phyloP scores from a whole-genome alignment of 2,113 vertebrate species.

The Bettongia penicillata region DNA sequence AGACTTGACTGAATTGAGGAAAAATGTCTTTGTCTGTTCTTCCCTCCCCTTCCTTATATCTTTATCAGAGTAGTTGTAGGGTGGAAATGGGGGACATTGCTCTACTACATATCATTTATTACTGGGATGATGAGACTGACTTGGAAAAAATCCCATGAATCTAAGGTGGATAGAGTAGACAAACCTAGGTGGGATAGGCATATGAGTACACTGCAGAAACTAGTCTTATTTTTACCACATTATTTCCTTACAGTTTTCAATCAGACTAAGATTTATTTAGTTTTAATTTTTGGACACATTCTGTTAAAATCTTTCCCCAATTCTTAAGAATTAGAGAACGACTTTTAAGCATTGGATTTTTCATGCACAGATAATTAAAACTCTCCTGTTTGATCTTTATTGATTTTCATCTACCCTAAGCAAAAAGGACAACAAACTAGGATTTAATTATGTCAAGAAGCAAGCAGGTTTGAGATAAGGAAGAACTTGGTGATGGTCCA shows the following conservation, averaged over 20 bases:
- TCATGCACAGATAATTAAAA: not conserved
- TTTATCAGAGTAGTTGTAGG: not conserved
- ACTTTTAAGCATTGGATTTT: not conserved
- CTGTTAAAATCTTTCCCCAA: not conserved
- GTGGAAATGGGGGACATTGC: not conserved
- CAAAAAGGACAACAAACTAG: too few relatives aligned
- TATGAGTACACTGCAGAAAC: not conserved
- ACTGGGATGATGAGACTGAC: not conserved
- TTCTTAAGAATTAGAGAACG: not conserved
- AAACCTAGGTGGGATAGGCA: not conserved
- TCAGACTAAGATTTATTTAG: too few relatives aligned
- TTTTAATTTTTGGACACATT: not conserved
- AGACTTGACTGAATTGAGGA: not conserved
- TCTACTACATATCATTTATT: not conserved
- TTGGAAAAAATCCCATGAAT: not conserved
- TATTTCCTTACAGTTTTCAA: not conserved
- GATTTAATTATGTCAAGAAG: not conserved
- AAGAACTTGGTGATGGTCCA: not conserved
- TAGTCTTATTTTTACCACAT: not conserved
- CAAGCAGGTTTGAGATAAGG: not conserved
- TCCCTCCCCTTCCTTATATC: not conserved
- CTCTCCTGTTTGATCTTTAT: not conserved
- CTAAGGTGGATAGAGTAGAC: not conserved
- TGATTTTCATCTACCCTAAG: not conserved
- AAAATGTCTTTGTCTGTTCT: not conserved